Percentiles rank a stretch among this genome's conserved stretches.
Evolutionary conservation across 2,113 vertebrate genomes (phyloP).

Genomic region (Phalacrocorax aristotelis): DNA sequence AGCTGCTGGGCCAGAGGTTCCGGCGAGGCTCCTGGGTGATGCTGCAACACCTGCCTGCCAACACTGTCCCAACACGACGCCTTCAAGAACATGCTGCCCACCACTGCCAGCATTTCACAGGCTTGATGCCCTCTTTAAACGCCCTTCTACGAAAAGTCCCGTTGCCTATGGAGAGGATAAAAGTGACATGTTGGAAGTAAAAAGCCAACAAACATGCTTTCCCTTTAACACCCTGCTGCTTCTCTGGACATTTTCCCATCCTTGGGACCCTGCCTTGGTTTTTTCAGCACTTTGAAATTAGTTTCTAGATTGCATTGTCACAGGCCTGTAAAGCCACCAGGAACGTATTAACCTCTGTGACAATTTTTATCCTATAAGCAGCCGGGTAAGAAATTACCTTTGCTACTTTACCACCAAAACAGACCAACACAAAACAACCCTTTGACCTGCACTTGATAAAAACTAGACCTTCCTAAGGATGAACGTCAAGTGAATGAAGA

Average conservation of each 20-base stretch:
- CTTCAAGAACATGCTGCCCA: constrained; percentile 78
- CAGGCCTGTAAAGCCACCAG: background rate
- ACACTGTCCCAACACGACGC: constrained; percentile 72
- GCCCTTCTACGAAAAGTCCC: constrained; percentile 80
- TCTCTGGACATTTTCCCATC: background rate
- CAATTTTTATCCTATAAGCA: background rate
- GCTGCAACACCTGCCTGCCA: constrained; percentile 63
- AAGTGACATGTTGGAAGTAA: background rate
- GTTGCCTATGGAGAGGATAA: constrained; percentile 56
- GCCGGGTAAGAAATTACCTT: background rate
- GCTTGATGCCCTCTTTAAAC: constrained; percentile 70
- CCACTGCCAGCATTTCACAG: constrained; percentile 78
- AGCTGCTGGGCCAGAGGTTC: background rate
- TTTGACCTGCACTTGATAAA: background rate
- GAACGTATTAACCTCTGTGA: rapidly evolving
- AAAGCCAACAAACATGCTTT: background rate
- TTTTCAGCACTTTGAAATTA: background rate
- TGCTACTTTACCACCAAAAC: background rate
- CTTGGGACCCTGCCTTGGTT: background rate
- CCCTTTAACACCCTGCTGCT: background rate
- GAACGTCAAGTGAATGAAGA: background rate
- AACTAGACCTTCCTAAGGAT: background rate
- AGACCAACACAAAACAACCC: background rate
- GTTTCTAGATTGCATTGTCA: background rate
- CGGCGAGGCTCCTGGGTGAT: rapidly evolving